These are phyloP conservation scores for Corynorhinus townsendii DNA, from an alignment of 2,113 vertebrate genomes.

Conservation along the genomic window DNA sequence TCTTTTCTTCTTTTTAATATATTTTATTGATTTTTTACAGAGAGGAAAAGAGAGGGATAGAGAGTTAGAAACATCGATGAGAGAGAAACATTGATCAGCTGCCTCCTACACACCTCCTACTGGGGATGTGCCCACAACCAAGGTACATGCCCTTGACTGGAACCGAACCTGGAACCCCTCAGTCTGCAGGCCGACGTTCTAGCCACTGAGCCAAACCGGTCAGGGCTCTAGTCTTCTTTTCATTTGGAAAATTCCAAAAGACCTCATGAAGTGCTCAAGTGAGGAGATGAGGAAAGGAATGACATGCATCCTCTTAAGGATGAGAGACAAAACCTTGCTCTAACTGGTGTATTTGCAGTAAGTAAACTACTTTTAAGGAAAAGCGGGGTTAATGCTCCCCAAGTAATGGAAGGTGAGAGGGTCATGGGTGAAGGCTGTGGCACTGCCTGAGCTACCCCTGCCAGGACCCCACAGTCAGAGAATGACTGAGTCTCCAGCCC, in stretches of 20 bases:
- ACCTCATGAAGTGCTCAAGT: neutral
- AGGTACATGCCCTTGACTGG: too few species aligned
- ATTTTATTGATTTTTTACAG: too few species aligned
- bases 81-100: too few species aligned
- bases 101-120: too few species aligned
- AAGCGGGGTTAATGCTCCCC: neutral
- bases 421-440: neutral
- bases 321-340: neutral
- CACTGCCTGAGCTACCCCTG: neutral
- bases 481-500: neutral
- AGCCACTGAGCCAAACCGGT: too few species aligned
- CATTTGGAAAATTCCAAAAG: constrained; percentile 37
- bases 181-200: too few species aligned
- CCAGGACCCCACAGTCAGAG: neutral
- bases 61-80: too few species aligned
- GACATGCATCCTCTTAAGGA: neutral
- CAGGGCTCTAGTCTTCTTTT: constrained; percentile 5
- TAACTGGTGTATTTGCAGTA: neutral
- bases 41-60: too few species aligned
- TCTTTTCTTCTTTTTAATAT: too few species aligned
- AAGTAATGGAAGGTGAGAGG: neutral
- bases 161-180: too few species aligned
- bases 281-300: neutral
- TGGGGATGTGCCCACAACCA: too few species aligned
- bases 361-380: neutral